Conservation (phyloP, 2,113 vertebrate genomes). For the Cochlearius cochlearius region DNA sequence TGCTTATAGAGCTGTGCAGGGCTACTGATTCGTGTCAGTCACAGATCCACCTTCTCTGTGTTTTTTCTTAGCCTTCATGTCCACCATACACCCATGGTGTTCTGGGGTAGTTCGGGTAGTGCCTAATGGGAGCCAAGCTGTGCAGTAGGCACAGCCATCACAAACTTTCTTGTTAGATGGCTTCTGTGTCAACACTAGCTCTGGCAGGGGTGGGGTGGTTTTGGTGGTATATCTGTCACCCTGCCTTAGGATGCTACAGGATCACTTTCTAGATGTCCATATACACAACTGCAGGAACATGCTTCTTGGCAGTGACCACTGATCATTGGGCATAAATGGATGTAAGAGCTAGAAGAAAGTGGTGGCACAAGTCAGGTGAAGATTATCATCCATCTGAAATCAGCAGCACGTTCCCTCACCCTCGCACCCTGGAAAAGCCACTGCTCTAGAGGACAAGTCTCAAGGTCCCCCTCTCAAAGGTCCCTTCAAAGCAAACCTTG, state of each 20-base stretch:
- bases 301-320: not conserved
- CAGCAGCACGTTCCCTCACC: not conserved
- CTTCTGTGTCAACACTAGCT: not conserved
- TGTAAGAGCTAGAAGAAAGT: not conserved
- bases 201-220: not conserved
- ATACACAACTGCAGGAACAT: not conserved
- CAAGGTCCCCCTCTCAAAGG: not conserved
- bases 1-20: not conserved
- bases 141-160: not conserved
- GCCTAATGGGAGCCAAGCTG: not conserved
- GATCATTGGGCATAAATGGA: not conserved
- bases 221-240: not conserved
- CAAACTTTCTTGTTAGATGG: not conserved
- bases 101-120: not conserved
- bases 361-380: not conserved
- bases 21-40: not conserved
- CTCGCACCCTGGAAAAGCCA: not conserved
- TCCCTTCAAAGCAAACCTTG: not conserved
- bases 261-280: not conserved
- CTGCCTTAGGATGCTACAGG: not conserved
- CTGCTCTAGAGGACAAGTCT: not conserved
- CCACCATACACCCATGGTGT: not conserved
- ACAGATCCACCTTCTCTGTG: not conserved
- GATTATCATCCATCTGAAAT: not conserved
- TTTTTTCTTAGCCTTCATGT: not conserved